A percentile compares a stretch with the other conserved stretches of the same genome.
These are phyloP conservation scores for Halisarca cf. caerulea DNA, from an alignment of 37 sponge, comb jelly and placozoan species.

Conservation along the genomic window DNA sequence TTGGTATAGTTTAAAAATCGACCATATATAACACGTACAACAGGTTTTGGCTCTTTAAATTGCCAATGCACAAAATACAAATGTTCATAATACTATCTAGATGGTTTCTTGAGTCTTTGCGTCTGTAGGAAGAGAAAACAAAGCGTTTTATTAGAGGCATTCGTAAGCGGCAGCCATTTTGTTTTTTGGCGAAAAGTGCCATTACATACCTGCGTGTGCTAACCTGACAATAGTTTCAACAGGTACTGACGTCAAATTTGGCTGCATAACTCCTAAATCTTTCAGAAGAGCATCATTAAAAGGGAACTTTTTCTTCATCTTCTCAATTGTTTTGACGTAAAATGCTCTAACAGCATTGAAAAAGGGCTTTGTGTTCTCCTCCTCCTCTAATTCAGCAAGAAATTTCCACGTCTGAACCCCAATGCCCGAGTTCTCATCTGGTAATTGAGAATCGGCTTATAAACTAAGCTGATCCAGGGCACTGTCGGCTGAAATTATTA, in stretches of 20 bases:
- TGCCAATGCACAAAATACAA: no score
- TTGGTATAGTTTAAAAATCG: no score
- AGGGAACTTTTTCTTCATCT: slow-evolving; percentile 49
- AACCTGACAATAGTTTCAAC: slow-evolving; percentile 1
- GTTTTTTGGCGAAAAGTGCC: no score
- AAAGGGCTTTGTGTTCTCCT: slow-evolving; percentile 9
- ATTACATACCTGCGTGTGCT: no score
- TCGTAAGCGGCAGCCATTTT: no score
- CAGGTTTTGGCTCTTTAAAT: no score
- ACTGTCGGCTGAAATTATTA: slow-evolving; percentile 14
- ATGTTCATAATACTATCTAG: no score
- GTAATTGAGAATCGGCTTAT: neutral
- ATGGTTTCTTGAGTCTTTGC: no score
- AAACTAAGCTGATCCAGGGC: slow-evolving; percentile 31
- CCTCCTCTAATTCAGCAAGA: slow-evolving; percentile 30
- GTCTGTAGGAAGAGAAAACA: no score
- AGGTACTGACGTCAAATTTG: no score
- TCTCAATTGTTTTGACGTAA: slow-evolving; percentile 32
- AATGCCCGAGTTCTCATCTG: slow-evolving; percentile 42
- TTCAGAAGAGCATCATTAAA: slow-evolving; percentile 45
- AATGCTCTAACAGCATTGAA: slow-evolving; percentile 18
- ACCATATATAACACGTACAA: no score
- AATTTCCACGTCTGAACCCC: slow-evolving; percentile 35
- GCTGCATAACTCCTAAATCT: slow-evolving; percentile 51
- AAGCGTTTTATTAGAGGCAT: no score